Percentiles rank a stretch among this genome's conserved stretches.
phyloP scores from a whole-genome alignment of 2,888 invertebrate genomes.

The Pheosia gnoma region DNA sequence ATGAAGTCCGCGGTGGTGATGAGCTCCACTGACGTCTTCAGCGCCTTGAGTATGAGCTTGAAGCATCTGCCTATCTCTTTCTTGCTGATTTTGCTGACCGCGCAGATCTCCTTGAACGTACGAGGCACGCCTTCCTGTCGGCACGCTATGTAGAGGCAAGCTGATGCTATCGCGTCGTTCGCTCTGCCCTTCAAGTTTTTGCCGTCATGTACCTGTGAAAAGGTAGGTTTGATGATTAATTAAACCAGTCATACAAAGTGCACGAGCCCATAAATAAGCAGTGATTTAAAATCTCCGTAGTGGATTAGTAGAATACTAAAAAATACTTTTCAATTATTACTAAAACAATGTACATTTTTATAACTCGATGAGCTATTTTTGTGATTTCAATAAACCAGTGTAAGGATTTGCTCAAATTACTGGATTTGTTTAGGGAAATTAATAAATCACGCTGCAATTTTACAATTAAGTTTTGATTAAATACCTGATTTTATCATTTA shows the following conservation, averaged over 20 bases:
- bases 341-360: too few species aligned
- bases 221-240: conserved; percentile 5
- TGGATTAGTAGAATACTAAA: too few species aligned
- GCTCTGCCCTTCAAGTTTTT: conserved; percentile 97
- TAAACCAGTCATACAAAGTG: neutral
- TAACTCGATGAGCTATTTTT: too few species aligned
- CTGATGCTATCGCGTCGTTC: conserved; percentile 99
- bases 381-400: too few species aligned
- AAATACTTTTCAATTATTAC: too few species aligned
- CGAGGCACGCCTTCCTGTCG: conserved; percentile 99
- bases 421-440: too few species aligned
- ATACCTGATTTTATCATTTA: too few species aligned
- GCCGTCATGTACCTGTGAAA: conserved; percentile 92
- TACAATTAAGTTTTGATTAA: too few species aligned
- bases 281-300: neutral
- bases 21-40: conserved; percentile 98
- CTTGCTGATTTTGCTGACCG: conserved; percentile 99
- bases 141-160: conserved; percentile 99
- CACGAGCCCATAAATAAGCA: neutral
- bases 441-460: too few species aligned
- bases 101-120: conserved; percentile 99
- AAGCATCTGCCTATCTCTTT: conserved; percentile 99
- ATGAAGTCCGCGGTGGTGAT: conserved; percentile 99
- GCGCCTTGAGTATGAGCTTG: conserved; percentile 96
- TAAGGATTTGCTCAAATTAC: too few species aligned